Base-by-base conservation (phyloP, 2,113 vertebrate species). In the Pterocles orientalis region DNA sequence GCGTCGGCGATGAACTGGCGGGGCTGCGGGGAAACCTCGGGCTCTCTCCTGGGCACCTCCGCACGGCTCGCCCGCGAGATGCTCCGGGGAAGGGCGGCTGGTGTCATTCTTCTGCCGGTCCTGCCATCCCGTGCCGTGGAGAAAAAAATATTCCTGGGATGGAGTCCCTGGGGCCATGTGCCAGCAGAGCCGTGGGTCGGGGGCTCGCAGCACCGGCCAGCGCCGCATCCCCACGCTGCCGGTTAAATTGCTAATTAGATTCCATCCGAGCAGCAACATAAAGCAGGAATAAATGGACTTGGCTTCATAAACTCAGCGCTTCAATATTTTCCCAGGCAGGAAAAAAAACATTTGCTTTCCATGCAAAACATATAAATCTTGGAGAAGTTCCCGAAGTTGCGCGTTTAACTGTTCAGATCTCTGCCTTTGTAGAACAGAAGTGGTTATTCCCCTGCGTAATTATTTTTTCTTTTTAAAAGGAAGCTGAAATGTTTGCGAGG, bases 331-430 rank as follows among this genome's bases (percentile, higher is more conserved):
- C 96, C 91, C 80, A 93, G 66, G 82, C 88, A 93, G 54, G 77
- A 21, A 5, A 9, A 58, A 71, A 51, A 28, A 36, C 95, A 92
- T 96, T 97, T 96, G 95, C 91, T 97, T 94, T 95, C 92, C 91
- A 77, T 96, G 95, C 92, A 96, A 96, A 97, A 95, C 93, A 93
- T 66, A 71, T 73, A 94, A 95, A 97, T 93, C 96, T 96, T 96
- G 96, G 96, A 92, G 56, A 94, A 95, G 82, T 83, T 97, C 96
- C 96, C 86, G 0, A 91, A 88, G 73, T 95, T 56, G 71, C 1
- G 20, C 80, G 89, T 96, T 90, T 65, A 39, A n/a, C 92, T 91
- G 91, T 71, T 94, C 90, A 5, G 73, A 23, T 80, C 76, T 23
- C 28, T 16, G 81, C 41, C 24, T 75, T 81, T 36, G 88, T 4